Conservation (phyloP, 1,140 invertebrate genomes). For the Aphelinus atriplicis region DNA sequence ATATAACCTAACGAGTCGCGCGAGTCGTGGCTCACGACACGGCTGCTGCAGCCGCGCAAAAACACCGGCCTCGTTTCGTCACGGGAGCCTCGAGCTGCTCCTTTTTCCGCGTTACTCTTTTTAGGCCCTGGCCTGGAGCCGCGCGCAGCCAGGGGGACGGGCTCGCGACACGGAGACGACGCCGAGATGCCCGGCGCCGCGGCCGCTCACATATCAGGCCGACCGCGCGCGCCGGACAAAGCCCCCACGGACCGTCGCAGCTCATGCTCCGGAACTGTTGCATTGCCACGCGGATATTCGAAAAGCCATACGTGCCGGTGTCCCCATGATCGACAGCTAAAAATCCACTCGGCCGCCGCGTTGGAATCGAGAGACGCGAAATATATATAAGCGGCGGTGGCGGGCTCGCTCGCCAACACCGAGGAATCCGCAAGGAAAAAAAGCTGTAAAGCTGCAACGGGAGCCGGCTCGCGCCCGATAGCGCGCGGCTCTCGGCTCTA, state of each 20-base stretch:
- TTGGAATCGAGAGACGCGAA: neutral
- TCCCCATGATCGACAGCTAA: neutral
- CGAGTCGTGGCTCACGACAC: slow-evolving; percentile 37
- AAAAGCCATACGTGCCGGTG: too few species aligned
- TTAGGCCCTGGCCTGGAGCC: neutral
- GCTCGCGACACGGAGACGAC: neutral
- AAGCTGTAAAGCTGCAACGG: slow-evolving; percentile 2
- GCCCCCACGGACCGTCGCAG: too few species aligned
- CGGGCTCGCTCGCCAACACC: neutral
- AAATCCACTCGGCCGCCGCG: slow-evolving; percentile 18
- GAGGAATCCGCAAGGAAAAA: neutral
- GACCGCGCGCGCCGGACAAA: too few species aligned
- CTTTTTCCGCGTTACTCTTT: slow-evolving; percentile 37
- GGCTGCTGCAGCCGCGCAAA: slow-evolving; percentile 5
- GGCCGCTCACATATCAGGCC: too few species aligned
- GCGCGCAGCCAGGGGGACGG: neutral
- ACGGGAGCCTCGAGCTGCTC: slow-evolving; percentile 25
- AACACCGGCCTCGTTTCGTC: slow-evolving; percentile 35
- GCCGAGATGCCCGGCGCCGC: slow-evolving; percentile 22
- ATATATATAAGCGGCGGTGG: neutral
- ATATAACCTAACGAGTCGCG: slow-evolving; percentile 33
- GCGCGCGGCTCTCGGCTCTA: slow-evolving; percentile 14
- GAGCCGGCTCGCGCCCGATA: slow-evolving; percentile 17
- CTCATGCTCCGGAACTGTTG: too few species aligned
- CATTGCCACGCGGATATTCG: too few species aligned